A percentile compares a stretch with the other conserved stretches of the same genome.
Conservation (phyloP, 2,113 vertebrate species). For the Clarias batrachus region DNA sequence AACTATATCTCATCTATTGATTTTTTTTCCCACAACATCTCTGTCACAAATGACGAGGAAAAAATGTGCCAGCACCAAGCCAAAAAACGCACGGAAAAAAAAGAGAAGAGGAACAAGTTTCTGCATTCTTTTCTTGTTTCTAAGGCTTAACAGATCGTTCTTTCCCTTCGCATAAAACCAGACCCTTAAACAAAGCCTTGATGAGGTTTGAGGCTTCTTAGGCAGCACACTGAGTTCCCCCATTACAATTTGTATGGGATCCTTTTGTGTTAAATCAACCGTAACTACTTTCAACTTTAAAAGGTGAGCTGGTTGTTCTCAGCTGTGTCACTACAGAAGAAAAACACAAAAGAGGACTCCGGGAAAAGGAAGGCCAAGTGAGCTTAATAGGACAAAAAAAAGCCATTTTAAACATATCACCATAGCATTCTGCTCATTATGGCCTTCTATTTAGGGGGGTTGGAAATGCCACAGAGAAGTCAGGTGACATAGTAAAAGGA, state of each 20-base stretch:
- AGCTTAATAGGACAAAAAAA: not conserved
- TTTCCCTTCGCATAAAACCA: conserved; percentile 38
- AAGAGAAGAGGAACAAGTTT: not conserved
- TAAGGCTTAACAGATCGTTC: conserved; percentile 14
- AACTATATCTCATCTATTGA: not conserved
- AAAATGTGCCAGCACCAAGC: not conserved
- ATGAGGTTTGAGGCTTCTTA: conserved; percentile 37
- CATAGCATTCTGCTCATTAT: conserved; percentile 10
- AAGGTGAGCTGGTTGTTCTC: conserved; percentile 12
- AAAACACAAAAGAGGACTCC: conserved; percentile 19
- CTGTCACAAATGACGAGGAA: not conserved
- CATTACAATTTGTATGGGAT: conserved; percentile 30
- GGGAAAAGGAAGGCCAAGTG: not conserved
- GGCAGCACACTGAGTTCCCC: conserved; percentile 29
- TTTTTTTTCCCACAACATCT: not conserved
- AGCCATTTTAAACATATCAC: not conserved
- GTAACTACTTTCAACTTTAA: conserved; percentile 42
- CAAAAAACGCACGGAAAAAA: not conserved
- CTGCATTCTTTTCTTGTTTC: conserved; percentile 9
- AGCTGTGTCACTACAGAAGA: conserved; percentile 4
- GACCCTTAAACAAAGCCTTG: conserved; percentile 38
- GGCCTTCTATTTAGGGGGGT: not conserved
- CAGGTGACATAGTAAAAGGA: not conserved
- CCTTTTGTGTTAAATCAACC: conserved; percentile 31
- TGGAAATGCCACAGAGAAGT: not conserved